Evolutionary conservation across 53 echinoderm and acorn worm genomes (phyloP).

Genomic region (Glandiceps talaboti): DNA sequence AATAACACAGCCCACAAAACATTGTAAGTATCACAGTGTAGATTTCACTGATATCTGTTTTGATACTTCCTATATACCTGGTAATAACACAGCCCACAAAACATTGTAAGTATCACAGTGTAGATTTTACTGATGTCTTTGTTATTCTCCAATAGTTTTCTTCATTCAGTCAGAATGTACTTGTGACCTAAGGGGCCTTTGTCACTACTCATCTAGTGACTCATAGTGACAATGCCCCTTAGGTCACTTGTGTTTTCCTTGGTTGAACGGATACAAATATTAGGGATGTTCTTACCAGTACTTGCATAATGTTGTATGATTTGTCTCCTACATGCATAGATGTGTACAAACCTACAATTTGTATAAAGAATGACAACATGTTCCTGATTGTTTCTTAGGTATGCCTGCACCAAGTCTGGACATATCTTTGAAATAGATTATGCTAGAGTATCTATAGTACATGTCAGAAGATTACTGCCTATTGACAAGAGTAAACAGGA

Average conservation of each 20-base stretch:
- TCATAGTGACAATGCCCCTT: too few species aligned
- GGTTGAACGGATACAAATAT: too few species aligned
- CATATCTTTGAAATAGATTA: conserved; percentile 98
- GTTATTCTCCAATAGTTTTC: too few species aligned
- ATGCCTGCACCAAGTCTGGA: conserved; percentile 81
- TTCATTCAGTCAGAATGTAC: too few species aligned
- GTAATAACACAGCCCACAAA: conserved; percentile 77
- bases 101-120: conserved; percentile 75
- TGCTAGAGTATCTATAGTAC: conserved; percentile 67
- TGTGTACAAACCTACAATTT: background rate
- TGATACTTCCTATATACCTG: conserved; percentile 57
- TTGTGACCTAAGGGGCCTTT: too few species aligned
- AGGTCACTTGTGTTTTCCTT: too few species aligned
- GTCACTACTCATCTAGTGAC: too few species aligned
- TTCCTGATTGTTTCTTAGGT: conserved; percentile 27
- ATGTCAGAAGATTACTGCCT: conserved; percentile 76
- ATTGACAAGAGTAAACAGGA: conserved; percentile 67
- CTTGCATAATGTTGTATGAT: too few species aligned
- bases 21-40: conserved; percentile 52
- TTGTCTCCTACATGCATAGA: background rate
- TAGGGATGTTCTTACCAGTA: too few species aligned
- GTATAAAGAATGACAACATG: background rate
- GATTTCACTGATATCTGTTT: conserved; percentile 91
- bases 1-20: conserved; percentile 78
- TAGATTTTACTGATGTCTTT: too few species aligned